A percentile compares a stretch with the other conserved stretches of the same genome.
These are phyloP conservation scores for Acipenser oxyrinchus DNA, from an alignment of 2,797 vertebrate genomes.

Conservation along the genomic window DNA sequence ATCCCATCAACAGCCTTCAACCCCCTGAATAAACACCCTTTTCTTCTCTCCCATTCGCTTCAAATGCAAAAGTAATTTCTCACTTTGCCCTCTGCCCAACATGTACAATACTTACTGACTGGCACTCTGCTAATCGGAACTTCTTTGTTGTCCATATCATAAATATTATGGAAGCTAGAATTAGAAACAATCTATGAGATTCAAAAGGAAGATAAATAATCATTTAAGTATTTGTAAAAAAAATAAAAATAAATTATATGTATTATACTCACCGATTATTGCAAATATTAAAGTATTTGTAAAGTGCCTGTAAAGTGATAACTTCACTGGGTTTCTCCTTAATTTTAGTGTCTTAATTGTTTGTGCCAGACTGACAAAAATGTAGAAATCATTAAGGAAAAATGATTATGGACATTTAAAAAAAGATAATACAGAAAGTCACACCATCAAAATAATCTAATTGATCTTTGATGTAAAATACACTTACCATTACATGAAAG, in stretches of 20 bases:
- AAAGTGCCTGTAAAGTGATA: slow-evolving; percentile 81
- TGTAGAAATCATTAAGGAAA: slow-evolving; percentile 70
- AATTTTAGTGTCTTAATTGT: slow-evolving; percentile 81
- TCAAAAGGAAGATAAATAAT: slow-evolving; percentile 3
- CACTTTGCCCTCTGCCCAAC: neutral
- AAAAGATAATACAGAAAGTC: no score
- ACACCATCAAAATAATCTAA: no score
- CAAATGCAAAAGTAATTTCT: no score
- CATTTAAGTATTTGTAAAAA: no score
- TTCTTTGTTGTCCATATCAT: slow-evolving; percentile 78
- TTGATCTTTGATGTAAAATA: no score
- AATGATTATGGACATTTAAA: neutral
- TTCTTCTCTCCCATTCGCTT: no score
- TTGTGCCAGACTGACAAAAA: slow-evolving; percentile 83
- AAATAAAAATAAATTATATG: neutral
- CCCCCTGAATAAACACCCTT: no score
- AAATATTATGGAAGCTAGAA: slow-evolving; percentile 75
- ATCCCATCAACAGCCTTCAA: no score
- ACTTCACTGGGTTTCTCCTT: slow-evolving; percentile 76
- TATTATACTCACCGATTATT: slow-evolving; percentile 61
- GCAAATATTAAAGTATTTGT: slow-evolving; percentile 81
- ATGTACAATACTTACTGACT: slow-evolving; percentile 63
- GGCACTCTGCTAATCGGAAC: slow-evolving; percentile 67
- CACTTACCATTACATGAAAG: no score
- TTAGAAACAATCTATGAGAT: slow-evolving; percentile 22